Conservation (phyloP, 1,140 invertebrate genomes). For the Pogonus chalceus region DNA sequence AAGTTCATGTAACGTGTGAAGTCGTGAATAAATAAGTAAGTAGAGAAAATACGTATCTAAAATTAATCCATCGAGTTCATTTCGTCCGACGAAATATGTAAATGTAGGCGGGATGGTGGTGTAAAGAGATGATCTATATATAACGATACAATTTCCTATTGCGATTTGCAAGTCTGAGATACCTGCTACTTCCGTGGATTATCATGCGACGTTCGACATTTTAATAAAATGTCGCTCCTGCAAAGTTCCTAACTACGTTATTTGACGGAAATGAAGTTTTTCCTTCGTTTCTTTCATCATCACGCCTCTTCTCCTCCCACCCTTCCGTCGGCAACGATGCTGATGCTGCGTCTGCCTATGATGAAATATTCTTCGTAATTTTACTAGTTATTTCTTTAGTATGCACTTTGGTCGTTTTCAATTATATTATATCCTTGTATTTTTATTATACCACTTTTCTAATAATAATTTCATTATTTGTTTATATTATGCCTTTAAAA, state of each 20-base stretch:
- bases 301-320: not conserved
- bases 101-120: not conserved
- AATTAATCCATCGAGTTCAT: not conserved
- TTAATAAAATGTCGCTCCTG: conserved; percentile 2
- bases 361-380: no score
- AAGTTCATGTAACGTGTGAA: no score
- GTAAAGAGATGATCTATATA: not conserved
- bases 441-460: no score
- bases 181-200: conserved; percentile 2
- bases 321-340: no score
- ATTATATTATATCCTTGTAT: no score
- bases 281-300: not conserved
- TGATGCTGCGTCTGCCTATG: no score
- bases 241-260: conserved; percentile 6
- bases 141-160: conserved; percentile 3
- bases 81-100: not conserved
- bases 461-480: no score
- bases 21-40: no score
- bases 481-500: no score
- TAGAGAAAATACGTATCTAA: not conserved
- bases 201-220: conserved; percentile 3
- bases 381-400: no score
- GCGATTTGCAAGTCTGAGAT: conserved; percentile 1
- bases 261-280: conserved; percentile 3
- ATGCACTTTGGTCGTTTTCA: no score